A percentile compares a stretch with the other conserved stretches of the same genome.
Evolutionary conservation across 2,888 invertebrate species (phyloP).

Genomic region (Drosophila demipolita): DNA sequence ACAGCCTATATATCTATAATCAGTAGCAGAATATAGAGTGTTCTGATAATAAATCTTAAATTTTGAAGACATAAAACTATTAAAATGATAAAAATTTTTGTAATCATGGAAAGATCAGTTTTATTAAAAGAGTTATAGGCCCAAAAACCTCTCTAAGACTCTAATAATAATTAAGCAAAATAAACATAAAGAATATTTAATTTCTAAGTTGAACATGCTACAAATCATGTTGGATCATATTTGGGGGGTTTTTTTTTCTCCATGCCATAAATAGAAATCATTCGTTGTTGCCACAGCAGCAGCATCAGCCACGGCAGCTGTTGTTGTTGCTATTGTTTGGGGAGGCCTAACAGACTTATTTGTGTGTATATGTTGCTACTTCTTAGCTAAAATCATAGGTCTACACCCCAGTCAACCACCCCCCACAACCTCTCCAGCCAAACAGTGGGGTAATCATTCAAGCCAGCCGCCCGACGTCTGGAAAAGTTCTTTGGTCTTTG

Average conservation of each 20-base stretch:
- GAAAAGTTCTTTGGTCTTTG: constrained; percentile 56
- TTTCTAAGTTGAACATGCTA: not conserved
- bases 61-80: too few relatives aligned
- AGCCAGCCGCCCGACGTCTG: constrained; percentile 64
- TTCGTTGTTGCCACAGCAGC: not conserved
- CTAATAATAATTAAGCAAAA: not conserved
- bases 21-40: too few relatives aligned
- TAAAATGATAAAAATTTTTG: not conserved
- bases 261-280: not conserved
- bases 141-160: not conserved
- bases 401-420: constrained; percentile 1
- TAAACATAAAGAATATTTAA: not conserved
- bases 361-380: not conserved
- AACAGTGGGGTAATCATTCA: constrained; percentile 32
- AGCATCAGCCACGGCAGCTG: not conserved
- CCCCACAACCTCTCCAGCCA: not conserved
- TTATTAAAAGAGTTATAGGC: not conserved
- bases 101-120: not conserved
- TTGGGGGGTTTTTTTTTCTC: not conserved
- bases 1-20: too few relatives aligned
- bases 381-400: constrained; percentile 22
- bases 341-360: constrained; percentile 11
- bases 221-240: not conserved
- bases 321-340: not conserved
- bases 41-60: too few relatives aligned